phyloP scores from a whole-genome alignment of 2,797 vertebrate genomes.

The Buphagus erythrorhynchus region DNA sequence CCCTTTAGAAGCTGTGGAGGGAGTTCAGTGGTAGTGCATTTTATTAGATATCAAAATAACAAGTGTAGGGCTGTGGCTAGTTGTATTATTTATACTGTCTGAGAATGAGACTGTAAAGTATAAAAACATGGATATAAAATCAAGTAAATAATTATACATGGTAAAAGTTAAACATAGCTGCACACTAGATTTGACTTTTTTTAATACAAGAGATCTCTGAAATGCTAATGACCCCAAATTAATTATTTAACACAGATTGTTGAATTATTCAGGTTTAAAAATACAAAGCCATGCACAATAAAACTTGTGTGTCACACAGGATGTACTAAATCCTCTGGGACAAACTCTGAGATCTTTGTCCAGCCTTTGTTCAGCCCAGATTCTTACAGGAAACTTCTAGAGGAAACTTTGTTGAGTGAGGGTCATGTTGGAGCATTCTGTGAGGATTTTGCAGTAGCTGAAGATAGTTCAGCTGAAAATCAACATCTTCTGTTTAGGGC shows the following conservation, averaged over 20 bases:
- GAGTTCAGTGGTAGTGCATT: not conserved
- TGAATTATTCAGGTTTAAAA: not conserved
- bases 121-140: not conserved
- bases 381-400: not conserved
- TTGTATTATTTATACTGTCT: not conserved
- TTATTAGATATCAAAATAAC: not conserved
- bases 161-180: not conserved
- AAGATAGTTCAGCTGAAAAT: not conserved
- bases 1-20: not conserved
- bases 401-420: not conserved
- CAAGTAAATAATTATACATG: not conserved
- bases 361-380: not conserved
- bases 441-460: not conserved
- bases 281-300: not conserved
- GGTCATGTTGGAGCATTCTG: not conserved
- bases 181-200: not conserved
- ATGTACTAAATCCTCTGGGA: not conserved
- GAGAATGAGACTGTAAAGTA: not conserved
- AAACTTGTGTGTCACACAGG: not conserved
- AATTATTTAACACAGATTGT: not conserved
- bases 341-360: not conserved
- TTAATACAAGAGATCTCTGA: not conserved
- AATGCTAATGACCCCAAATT: not conserved
- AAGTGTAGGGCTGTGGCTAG: not conserved
- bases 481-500: not conserved